Conservation (phyloP, 1,140 invertebrate species). For the Meteorus sp. region DNA sequence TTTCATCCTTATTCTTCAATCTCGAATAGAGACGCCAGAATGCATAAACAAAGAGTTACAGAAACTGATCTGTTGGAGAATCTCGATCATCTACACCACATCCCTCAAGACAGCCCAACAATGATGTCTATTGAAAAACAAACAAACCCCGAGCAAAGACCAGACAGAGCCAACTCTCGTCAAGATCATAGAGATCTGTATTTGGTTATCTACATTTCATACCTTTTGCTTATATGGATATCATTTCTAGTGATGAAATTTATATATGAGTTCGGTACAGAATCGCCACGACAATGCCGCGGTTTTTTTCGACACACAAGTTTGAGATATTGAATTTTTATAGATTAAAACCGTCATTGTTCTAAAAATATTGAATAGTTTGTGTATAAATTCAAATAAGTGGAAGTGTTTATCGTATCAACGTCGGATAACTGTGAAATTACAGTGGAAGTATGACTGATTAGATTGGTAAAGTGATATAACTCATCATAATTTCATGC, state of each 20-base stretch:
- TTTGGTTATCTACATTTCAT: conserved; percentile 29
- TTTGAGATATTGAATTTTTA: conserved; percentile 6
- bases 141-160: not conserved
- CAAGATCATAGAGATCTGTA: conserved; percentile 32
- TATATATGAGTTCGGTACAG: conserved; percentile 26
- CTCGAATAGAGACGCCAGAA: conserved; percentile 12
- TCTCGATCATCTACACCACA: conserved; percentile 22
- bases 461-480: conserved; percentile 29
- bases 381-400: conserved; percentile 1
- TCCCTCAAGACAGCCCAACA: conserved; percentile 1
- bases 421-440: conserved; percentile 22
- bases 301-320: conserved; percentile 13
- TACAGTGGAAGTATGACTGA: conserved; percentile 13
- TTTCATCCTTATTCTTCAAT: not conserved
- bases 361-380: conserved; percentile 5
- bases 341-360: not conserved
- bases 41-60: conserved; percentile 17
- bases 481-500: conserved; percentile 24
- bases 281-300: not conserved
- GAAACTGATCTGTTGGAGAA: conserved; percentile 26
- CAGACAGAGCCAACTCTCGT: not conserved
- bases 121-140: not conserved
- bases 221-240: conserved; percentile 31
- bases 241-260: conserved; percentile 30
- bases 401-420: conserved; percentile 6